A percentile compares a stretch with the other conserved stretches of the same genome.
These are phyloP conservation scores for Helostoma temminkii DNA, from an alignment of 2,797 vertebrate species.

Conservation along the genomic window DNA sequence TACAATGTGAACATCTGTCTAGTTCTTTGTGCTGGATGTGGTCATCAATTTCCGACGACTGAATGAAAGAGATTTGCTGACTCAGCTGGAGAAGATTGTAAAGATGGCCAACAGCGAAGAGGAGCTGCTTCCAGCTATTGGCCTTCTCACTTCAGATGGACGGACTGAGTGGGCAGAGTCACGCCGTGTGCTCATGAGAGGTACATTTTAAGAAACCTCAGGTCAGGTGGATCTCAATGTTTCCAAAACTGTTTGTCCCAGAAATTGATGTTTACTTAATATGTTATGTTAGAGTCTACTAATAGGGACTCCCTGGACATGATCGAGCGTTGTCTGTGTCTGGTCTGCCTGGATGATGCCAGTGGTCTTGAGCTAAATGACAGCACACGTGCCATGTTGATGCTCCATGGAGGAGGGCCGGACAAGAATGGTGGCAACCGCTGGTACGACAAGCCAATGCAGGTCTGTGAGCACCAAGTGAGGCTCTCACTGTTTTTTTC, in stretches of 20 bases:
- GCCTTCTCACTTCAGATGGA: conserved; percentile 93
- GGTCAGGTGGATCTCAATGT: neutral
- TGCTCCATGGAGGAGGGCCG: conserved; percentile 92
- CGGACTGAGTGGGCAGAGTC: conserved; percentile 94
- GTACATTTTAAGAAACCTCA: conserved; percentile 69
- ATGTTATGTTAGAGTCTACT: conserved; percentile 92
- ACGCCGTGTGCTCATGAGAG: conserved; percentile 91
- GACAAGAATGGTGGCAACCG: conserved; percentile 91
- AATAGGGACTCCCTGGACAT: conserved; percentile 97
- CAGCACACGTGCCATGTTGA: conserved; percentile 86
- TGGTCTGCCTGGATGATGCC: conserved; percentile 91
- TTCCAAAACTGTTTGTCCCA: neutral
- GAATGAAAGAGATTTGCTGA: conserved; percentile 94
- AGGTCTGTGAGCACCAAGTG: conserved; percentile 83
- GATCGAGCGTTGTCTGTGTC: conserved; percentile 95
- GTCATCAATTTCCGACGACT: conserved; percentile 96
- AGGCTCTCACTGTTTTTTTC: neutral
- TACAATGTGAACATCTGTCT: conserved; percentile 59
- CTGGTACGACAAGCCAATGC: conserved; percentile 98
- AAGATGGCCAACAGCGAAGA: conserved; percentile 93
- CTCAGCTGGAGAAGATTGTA: conserved; percentile 92
- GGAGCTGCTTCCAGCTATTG: conserved; percentile 90
- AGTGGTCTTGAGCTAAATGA: conserved; percentile 83
- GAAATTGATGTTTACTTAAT: neutral
- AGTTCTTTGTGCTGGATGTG: conserved; percentile 99